Percentiles rank a stretch among this genome's conserved stretches.
phyloP scores from a whole-genome alignment of 2,797 vertebrate species.

The Balearica regulorum region DNA sequence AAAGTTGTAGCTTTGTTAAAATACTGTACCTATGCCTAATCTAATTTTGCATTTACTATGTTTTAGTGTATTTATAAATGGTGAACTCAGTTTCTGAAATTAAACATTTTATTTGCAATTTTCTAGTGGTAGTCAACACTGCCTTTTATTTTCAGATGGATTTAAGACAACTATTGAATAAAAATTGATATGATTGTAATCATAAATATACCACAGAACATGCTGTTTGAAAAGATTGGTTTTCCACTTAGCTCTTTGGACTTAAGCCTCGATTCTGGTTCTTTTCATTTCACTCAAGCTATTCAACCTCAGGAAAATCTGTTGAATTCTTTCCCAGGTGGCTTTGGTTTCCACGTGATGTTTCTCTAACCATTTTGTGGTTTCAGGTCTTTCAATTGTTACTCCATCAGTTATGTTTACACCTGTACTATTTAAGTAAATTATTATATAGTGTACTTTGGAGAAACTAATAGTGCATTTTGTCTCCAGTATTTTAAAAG shows the following conservation, averaged over 20 bases:
- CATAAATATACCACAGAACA: neutral
- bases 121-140: constrained; percentile 67
- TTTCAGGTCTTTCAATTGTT: constrained; percentile 3
- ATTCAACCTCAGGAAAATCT: neutral
- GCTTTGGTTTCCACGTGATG: neutral
- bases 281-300: neutral
- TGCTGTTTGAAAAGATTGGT: neutral
- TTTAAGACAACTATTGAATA: constrained; percentile 1
- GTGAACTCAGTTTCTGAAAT: constrained; percentile 80
- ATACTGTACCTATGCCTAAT: constrained; percentile 75
- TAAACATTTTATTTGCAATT: constrained; percentile 83
- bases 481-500: neutral
- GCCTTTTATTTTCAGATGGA: constrained; percentile 52
- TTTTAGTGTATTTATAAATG: constrained; percentile 85
- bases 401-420: neutral
- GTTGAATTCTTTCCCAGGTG: neutral
- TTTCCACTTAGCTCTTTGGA: neutral
- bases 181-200: neutral
- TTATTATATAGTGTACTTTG: neutral
- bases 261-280: neutral
- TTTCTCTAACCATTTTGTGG: neutral
- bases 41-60: constrained; percentile 76
- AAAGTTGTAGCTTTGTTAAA: constrained; percentile 74
- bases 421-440: neutral
- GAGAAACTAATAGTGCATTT: neutral